Percentiles rank a stretch among this genome's conserved stretches.
Evolutionary conservation across 2,888 invertebrate species (phyloP).

Genomic region (Drosophila macrospina): DNA sequence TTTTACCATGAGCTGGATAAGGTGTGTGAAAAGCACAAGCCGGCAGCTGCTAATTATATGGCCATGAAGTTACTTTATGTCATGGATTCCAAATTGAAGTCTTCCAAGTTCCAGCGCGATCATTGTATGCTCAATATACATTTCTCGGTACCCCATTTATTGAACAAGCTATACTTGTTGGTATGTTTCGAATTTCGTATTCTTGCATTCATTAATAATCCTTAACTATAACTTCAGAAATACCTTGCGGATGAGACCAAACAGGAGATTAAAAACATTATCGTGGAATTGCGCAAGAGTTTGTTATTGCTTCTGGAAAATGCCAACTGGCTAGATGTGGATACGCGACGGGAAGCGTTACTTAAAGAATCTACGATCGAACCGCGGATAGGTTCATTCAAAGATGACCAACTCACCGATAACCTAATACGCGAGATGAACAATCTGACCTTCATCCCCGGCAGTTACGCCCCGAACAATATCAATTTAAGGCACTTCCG

Average conservation of each 20-base stretch:
- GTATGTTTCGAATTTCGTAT: conserved; percentile 46
- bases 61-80: conserved; percentile 77
- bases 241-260: conserved; percentile 68
- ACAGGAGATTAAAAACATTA: conserved; percentile 65
- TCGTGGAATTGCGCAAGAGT: conserved; percentile 75
- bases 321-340: conserved; percentile 81
- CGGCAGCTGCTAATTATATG: conserved; percentile 82
- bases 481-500: conserved; percentile 69
- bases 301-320: conserved; percentile 61
- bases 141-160: conserved; percentile 51
- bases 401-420: conserved; percentile 58
- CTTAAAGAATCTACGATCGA: conserved; percentile 72
- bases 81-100: conserved; percentile 76
- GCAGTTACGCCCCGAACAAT: conserved; percentile 65
- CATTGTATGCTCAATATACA: conserved; percentile 63
- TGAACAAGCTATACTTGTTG: conserved; percentile 74
- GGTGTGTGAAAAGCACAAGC: conserved; percentile 63
- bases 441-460: conserved; percentile 61
- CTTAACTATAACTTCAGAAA: conserved; percentile 47
- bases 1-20: conserved; percentile 72
- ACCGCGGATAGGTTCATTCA: conserved; percentile 67
- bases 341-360: conserved; percentile 76
- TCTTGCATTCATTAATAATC: neutral
- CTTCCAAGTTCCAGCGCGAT: conserved; percentile 69
- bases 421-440: conserved; percentile 67